A percentile compares a stretch with the other conserved stretches of the same genome.
Conservation (phyloP, 2,113 vertebrate genomes). For the Setophaga kirtlandii region DNA sequence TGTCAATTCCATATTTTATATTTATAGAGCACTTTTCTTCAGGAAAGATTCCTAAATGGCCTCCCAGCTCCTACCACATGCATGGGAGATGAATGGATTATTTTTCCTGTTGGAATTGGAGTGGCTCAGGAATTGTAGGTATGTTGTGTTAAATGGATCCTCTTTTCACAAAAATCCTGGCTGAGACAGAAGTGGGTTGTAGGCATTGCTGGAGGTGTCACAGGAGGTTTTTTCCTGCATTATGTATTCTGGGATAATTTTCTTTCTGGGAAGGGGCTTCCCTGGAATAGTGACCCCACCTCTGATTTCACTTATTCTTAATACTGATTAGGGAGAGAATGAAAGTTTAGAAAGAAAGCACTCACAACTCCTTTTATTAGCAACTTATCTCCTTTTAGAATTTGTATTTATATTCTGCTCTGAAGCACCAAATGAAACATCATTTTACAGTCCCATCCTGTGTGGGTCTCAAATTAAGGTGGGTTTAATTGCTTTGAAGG, state of each 20-base stretch:
- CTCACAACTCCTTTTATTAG: background rate
- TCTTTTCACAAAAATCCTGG: background rate
- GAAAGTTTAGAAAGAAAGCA: background rate
- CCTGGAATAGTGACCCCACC: background rate
- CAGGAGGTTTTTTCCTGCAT: background rate
- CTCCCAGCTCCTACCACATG: background rate
- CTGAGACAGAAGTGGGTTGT: background rate
- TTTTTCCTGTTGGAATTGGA: slow-evolving; percentile 2
- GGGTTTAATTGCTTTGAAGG: background rate
- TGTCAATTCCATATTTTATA: slow-evolving; percentile 12
- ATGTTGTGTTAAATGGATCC: background rate
- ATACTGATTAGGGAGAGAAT: background rate
- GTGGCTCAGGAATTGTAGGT: background rate
- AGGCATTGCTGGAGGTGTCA: background rate
- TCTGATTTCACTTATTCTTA: background rate
- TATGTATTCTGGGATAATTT: fast-evolving
- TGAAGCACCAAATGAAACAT: background rate
- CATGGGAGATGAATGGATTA: background rate
- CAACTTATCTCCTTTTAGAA: background rate
- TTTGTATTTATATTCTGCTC: background rate
- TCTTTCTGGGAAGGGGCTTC: background rate
- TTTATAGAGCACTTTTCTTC: slow-evolving; percentile 24
- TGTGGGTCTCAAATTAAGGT: background rate
- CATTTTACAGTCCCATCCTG: background rate
- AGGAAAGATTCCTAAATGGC: background rate